phyloP scores from a whole-genome alignment of 1,140 invertebrate genomes.

The Drosophila pseudoananassae region DNA sequence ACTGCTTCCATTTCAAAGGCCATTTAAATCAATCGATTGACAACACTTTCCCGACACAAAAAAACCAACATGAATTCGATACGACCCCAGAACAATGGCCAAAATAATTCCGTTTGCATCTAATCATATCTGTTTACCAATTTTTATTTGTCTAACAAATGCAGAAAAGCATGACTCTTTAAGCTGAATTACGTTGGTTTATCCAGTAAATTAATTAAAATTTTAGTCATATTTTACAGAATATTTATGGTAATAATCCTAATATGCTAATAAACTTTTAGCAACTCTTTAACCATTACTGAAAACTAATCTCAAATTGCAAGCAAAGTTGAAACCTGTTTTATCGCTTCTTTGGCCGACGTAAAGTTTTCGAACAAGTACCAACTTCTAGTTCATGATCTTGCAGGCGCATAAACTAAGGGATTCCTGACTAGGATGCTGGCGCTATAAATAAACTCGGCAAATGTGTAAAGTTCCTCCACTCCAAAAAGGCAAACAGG shows the following conservation, averaged over 20 bases:
- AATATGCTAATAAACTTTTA: not conserved
- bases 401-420: constrained; percentile 38
- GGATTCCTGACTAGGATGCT: constrained; percentile 32
- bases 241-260: not conserved
- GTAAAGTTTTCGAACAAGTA: constrained; percentile 24
- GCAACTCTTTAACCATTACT: not conserved
- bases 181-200: constrained; percentile 10
- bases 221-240: too few relatives aligned
- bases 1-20: constrained; percentile 46
- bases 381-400: constrained; percentile 14
- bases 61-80: constrained; percentile 18
- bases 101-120: constrained; percentile 55
- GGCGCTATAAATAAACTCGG: constrained; percentile 66
- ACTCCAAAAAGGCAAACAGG: constrained; percentile 38
- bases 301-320: not conserved
- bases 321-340: constrained; percentile 19
- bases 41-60: constrained; percentile 40
- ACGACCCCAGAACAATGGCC: constrained; percentile 24
- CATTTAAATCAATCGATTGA: constrained; percentile 62
- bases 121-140: constrained; percentile 42
- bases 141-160: constrained; percentile 13
- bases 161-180: constrained; percentile 18
- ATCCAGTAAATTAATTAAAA: constrained; percentile 4
- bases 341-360: constrained; percentile 10
- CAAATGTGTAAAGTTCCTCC: constrained; percentile 75